Conservation (phyloP, 2,113 vertebrate species). For the Nycticorax nycticorax region DNA sequence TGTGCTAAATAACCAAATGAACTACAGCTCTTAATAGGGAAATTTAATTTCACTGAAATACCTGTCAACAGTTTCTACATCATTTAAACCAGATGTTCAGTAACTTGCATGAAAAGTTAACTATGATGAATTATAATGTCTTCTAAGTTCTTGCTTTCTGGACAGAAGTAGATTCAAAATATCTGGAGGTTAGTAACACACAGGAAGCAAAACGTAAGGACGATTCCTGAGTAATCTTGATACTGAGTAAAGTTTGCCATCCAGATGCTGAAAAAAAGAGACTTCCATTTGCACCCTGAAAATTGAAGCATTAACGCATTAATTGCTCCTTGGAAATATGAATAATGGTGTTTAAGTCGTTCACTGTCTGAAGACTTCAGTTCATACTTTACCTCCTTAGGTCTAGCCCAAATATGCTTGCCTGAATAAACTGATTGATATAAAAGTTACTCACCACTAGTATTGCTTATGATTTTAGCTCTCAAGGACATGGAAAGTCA, state of each 20-base stretch:
- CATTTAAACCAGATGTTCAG: slow-evolving; percentile 31
- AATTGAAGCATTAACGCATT: background rate
- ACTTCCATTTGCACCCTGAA: background rate
- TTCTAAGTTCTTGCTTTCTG: background rate
- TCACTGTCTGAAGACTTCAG: background rate
- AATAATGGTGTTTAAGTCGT: background rate
- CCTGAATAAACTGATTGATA: background rate
- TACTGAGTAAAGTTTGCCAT: background rate
- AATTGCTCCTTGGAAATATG: background rate
- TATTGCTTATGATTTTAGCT: background rate
- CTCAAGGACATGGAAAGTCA: background rate
- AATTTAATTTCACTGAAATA: slow-evolving; percentile 56
- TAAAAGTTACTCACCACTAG: background rate
- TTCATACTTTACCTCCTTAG: background rate
- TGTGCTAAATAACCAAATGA: slow-evolving; percentile 48
- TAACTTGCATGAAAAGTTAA: slow-evolving; percentile 19
- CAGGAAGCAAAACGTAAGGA: background rate
- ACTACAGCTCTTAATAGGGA: slow-evolving; percentile 25
- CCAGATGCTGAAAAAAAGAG: background rate
- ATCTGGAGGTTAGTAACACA: background rate
- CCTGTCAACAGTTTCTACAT: slow-evolving; percentile 35
- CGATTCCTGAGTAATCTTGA: background rate
- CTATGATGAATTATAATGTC: background rate
- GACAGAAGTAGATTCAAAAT: background rate
- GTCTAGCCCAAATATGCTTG: background rate